Evolutionary conservation across 2,888 invertebrate species (phyloP).

Genomic region (Acrocyrtus sp.): DNA sequence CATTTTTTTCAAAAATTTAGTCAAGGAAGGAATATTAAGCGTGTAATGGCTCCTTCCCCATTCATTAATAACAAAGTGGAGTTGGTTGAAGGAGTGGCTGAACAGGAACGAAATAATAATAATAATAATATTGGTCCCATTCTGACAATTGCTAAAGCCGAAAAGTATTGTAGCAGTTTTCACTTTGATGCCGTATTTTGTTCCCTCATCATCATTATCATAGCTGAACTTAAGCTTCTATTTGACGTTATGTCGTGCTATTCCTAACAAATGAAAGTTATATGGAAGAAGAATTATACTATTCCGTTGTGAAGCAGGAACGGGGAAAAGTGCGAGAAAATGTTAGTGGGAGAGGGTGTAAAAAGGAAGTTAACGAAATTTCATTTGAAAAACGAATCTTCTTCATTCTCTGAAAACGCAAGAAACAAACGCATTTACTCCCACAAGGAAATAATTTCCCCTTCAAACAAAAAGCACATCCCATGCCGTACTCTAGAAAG

Average conservation of each 20-base stretch:
- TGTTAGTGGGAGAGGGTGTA: too few relatives aligned
- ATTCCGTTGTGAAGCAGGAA: neutral
- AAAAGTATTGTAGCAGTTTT: neutral
- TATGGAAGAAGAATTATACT: neutral
- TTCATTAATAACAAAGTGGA: neutral
- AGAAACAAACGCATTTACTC: too few relatives aligned
- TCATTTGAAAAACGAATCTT: conserved; percentile 22
- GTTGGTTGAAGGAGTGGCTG: neutral
- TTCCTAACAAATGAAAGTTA: neutral
- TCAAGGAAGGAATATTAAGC: neutral
- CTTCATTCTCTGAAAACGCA: neutral
- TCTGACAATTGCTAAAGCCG: neutral
- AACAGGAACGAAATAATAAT: neutral
- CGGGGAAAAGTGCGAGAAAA: conserved; percentile 6
- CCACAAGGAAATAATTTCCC: conserved; percentile 32
- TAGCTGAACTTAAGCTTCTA: too few relatives aligned
- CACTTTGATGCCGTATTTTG: conserved; percentile 3
- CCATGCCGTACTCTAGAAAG: conserved; percentile 2
- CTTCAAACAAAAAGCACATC: conserved; percentile 2
- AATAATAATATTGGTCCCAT: neutral
- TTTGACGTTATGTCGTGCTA: neutral
- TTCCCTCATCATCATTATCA: conserved; percentile 24
- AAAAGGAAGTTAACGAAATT: conserved; percentile 32
- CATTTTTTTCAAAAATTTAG: too few relatives aligned
- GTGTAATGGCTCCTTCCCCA: neutral